phyloP scores from a whole-genome alignment of 1,140 invertebrate genomes.

The Triops longicaudatus region DNA sequence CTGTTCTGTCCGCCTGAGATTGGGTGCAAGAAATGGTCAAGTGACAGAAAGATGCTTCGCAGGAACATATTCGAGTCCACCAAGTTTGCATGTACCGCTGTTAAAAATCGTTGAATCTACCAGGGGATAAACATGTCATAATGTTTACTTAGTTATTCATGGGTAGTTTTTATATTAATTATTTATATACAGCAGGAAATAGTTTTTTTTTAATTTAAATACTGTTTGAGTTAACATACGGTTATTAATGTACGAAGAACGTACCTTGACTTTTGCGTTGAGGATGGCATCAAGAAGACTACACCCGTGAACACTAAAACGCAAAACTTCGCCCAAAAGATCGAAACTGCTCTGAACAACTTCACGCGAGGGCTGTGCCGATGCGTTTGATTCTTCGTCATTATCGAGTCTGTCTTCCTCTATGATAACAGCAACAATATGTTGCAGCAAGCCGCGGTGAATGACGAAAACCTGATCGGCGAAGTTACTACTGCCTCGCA shows the following conservation, averaged over 20 bases:
- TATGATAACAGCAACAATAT: slow-evolving; percentile 27
- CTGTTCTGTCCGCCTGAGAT: slow-evolving; percentile 26
- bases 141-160: slow-evolving; percentile 37
- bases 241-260: neutral
- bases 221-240: no score
- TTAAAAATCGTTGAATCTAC: slow-evolving; percentile 34
- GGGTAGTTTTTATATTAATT: slow-evolving; percentile 29
- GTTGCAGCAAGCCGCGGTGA: slow-evolving; percentile 40
- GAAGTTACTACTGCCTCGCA: slow-evolving; percentile 40
- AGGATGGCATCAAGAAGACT: slow-evolving; percentile 40
- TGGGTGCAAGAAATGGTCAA: slow-evolving; percentile 38
- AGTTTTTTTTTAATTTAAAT: no score
- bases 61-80: slow-evolving; percentile 48
- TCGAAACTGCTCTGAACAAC: slow-evolving; percentile 46
- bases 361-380: slow-evolving; percentile 40
- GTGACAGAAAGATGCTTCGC: slow-evolving; percentile 41
- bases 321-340: slow-evolving; percentile 44
- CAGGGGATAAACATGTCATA: neutral
- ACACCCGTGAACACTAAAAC: slow-evolving; percentile 45
- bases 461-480: slow-evolving; percentile 45
- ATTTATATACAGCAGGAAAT: neutral
- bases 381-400: neutral
- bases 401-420: slow-evolving; percentile 1
- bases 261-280: slow-evolving; percentile 37
- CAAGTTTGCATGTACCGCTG: slow-evolving; percentile 41